phyloP scores from a whole-genome alignment of 2,797 vertebrate species.

The Acomys russatus region DNA sequence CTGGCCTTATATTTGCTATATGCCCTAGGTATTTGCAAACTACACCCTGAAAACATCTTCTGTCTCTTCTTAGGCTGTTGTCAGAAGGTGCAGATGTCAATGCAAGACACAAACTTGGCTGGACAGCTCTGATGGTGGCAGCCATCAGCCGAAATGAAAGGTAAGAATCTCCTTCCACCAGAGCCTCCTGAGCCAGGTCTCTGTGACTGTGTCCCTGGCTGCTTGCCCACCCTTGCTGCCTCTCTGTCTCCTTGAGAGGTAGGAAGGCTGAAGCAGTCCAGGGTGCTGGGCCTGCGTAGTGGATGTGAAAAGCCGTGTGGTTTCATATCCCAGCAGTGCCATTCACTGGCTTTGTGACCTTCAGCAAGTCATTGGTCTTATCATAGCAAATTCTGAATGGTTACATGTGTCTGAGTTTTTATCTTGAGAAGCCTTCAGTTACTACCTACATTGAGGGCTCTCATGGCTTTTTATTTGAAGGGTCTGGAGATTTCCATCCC shows the following conservation, averaged over 20 bases:
- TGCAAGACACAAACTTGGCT: constrained; percentile 94
- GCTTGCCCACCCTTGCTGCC: neutral
- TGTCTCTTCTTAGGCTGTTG: constrained; percentile 90
- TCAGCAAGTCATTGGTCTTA: constrained; percentile 39
- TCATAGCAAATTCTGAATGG: neutral
- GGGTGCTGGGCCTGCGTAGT: neutral
- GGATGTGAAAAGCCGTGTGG: neutral
- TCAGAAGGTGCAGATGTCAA: constrained; percentile 93
- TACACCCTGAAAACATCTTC: constrained; percentile 53
- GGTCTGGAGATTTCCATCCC: neutral
- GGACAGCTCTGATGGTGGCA: constrained; percentile 98
- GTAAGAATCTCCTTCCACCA: constrained; percentile 85
- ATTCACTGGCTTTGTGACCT: constrained; percentile 25
- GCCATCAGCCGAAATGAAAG: constrained; percentile 95
- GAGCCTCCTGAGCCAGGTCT: neutral
- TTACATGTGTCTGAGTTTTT: neutral
- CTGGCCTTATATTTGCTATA: neutral
- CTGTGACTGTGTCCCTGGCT: neutral
- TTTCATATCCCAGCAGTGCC: neutral
- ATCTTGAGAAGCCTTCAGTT: neutral
- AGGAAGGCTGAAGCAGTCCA: neutral
- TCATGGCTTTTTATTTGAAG: constrained; percentile 23
- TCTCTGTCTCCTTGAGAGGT: constrained; percentile 1
- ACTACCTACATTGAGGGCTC: neutral
- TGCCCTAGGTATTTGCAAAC: neutral